Conservation (phyloP, 2,888 invertebrate species). For the Nephrotoma flavescens region DNA sequence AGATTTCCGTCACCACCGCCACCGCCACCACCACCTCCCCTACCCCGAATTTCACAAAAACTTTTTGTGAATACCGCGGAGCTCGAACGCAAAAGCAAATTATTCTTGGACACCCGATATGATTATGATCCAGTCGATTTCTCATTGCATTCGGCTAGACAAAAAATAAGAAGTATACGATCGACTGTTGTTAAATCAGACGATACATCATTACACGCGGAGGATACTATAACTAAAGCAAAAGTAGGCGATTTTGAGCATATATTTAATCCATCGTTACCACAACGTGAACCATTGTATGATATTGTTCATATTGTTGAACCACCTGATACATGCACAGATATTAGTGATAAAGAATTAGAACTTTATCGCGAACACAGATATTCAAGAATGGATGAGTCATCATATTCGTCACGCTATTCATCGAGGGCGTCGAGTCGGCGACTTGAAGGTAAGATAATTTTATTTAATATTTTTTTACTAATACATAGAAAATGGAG, state of each 20-base stretch:
- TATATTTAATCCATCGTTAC: conserved; percentile 29
- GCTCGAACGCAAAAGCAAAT: conserved; percentile 29
- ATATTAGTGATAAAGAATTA: conserved; percentile 22
- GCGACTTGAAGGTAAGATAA: conserved; percentile 38
- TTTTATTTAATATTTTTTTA: neutral
- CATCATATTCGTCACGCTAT: conserved; percentile 33
- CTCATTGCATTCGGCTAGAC: conserved; percentile 28
- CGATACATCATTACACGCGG: conserved; percentile 30
- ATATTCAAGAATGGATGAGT: conserved; percentile 23
- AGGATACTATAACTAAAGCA: conserved; percentile 32
- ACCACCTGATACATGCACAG: conserved; percentile 22
- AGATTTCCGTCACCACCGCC: conserved; percentile 24
- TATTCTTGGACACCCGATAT: conserved; percentile 28
- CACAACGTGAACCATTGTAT: conserved; percentile 25
- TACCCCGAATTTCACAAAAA: conserved; percentile 24
- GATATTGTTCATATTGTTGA: conserved; percentile 24
- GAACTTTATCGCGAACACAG: neutral
- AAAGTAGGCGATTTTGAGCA: conserved; percentile 30
- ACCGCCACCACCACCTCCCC: conserved; percentile 23
- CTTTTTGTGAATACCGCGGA: conserved; percentile 29
- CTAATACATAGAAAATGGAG: neutral
- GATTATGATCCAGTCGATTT: conserved; percentile 24
- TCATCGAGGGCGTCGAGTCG: conserved; percentile 45
- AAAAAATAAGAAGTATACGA: conserved; percentile 31
- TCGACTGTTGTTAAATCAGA: conserved; percentile 28